phyloP scores from a whole-genome alignment of 2,797 vertebrate species.

The Mareca strepera region DNA sequence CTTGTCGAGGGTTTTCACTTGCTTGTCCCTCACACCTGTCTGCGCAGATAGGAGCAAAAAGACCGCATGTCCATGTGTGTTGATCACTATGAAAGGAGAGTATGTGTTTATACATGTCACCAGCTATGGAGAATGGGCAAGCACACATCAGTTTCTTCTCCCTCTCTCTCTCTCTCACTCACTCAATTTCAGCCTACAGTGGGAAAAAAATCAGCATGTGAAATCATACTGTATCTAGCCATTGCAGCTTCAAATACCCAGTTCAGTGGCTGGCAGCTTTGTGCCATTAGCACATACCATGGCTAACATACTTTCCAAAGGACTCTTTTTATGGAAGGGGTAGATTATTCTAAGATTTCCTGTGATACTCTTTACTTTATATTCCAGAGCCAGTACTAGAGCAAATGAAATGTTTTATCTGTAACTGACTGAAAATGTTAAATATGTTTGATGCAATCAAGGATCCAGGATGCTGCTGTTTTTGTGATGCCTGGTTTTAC shows the following conservation, averaged over 20 bases:
- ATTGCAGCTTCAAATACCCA: background rate
- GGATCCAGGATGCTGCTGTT: background rate
- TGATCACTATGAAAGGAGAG: background rate
- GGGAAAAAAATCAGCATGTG: background rate
- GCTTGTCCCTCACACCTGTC: background rate
- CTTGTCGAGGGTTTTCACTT: background rate
- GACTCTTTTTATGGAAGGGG: background rate
- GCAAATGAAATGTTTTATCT: background rate
- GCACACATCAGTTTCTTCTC: background rate
- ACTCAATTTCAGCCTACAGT: background rate
- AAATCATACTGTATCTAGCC: background rate
- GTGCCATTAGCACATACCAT: background rate
- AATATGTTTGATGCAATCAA: background rate
- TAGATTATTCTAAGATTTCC: background rate
- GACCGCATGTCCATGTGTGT: background rate
- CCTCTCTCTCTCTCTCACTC: background rate
- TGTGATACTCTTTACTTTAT: background rate
- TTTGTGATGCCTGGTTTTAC: background rate
- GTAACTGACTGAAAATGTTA: slow-evolving; percentile 2
- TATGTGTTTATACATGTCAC: background rate
- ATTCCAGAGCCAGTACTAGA: background rate
- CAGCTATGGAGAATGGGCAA: background rate
- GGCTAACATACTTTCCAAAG: background rate
- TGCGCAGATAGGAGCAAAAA: background rate
- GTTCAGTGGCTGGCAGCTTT: background rate